These are phyloP conservation scores for Dicrurus megarhynchus DNA, from an alignment of 2,113 vertebrate species.

Conservation along the genomic window DNA sequence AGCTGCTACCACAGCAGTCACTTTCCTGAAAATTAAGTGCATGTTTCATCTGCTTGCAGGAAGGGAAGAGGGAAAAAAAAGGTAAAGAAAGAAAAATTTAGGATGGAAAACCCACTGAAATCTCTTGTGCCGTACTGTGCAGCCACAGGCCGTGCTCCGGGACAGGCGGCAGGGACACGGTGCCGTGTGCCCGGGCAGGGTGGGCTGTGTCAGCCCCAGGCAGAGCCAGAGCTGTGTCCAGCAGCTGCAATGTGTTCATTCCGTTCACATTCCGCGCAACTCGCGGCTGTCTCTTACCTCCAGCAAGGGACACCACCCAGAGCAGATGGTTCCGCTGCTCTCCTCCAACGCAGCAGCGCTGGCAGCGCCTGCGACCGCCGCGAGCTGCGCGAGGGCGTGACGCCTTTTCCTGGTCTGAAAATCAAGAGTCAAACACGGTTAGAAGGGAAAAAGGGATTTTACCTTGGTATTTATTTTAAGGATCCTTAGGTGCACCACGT, in stretches of 20 bases:
- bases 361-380: not conserved
- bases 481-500: too few species aligned
- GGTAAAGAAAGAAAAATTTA: not conserved
- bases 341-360: not conserved
- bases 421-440: too few species aligned
- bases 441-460: too few species aligned
- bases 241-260: not conserved
- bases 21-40: slow-evolving; percentile 75
- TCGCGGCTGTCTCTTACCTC: not conserved
- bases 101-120: not conserved
- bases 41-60: slow-evolving; percentile 68
- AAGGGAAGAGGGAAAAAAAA: not conserved
- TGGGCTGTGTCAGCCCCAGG: not conserved
- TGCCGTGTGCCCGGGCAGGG: not conserved
- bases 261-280: not conserved
- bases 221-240: not conserved
- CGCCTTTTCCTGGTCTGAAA: too few species aligned
- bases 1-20: slow-evolving; percentile 73
- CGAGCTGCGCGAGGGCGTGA: not conserved
- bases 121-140: fast-evolving
- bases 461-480: too few species aligned
- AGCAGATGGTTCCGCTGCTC: not conserved
- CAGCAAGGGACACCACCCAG: not conserved
- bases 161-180: not conserved
- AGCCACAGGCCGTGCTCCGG: not conserved